Base-by-base conservation (phyloP, 2,888 invertebrate species). In the Terebella lapidaria region DNA sequence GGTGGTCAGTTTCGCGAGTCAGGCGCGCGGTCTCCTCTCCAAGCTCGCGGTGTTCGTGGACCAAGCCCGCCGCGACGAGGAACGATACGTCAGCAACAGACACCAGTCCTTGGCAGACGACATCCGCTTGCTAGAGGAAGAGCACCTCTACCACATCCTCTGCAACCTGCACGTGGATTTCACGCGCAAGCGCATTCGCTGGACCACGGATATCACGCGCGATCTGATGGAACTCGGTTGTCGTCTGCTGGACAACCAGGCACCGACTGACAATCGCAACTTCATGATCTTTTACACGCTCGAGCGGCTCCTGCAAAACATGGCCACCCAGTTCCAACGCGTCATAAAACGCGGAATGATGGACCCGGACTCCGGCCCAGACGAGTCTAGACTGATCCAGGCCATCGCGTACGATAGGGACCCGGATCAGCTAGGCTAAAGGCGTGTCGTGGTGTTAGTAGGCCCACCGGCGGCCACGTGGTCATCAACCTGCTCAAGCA, bases 211-310 rank as follows among this genome's bases (percentile, higher is more conserved):
- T 18, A 26, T 57, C 28, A 20, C 57, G 1, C 59, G 55, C n/a
- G 56, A 28, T 18, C 18, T 56, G n/a, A 60, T 60, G 59, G 28
- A 54, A 1, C 22, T 25, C 45, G 45, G 29, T 18, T 62, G 62
- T 24, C 29, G 25, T 3, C 18, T 27, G 10, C 27, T 60, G 24
- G 26, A 35, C 2, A 42, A 46, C 24, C 47, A 59, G 35, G 66
- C 66, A 2, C 58, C 58, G 5, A 62, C 55, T 3, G 64, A 66
- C 51, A 66, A 66, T 58, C 58, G 66, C 2, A 66, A 66, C 60
- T 66, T 56, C 56, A 64, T 66, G 55, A 58, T 64, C n/a, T 59
- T 66, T 49, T 59, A 59, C 53, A 57, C 60, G 1, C 64, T 66
- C 35, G 66, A 64, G 28, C 58, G 56, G 24, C 56, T 59, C 15